Evolutionary conservation across 1,140 invertebrate genomes (phyloP), one percentile per base, ranked within the genome.

Genomic region (Drosophila oshimai): DNA sequence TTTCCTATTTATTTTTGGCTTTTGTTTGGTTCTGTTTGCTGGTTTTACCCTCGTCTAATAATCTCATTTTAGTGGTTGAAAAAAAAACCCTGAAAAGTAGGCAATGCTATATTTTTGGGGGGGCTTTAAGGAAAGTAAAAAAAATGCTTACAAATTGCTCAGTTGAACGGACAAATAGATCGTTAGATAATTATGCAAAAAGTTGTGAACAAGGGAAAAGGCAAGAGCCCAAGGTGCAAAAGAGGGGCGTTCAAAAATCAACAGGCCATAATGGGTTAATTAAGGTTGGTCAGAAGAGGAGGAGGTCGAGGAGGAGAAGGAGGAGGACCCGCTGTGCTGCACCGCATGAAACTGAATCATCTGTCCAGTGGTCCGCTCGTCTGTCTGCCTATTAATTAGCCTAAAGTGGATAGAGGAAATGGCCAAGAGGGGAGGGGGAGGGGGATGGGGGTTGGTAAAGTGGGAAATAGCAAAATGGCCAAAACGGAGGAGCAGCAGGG

Each of bases 211-310:
- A 6, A 12, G 9, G 3, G 12, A 42, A 26, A 2, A 1, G 22
- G 2, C 12, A 42, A 20, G n/a, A n/a, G n/a, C n/a, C n/a, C n/a
- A n/a, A 45, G 33, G 42, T 46, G 53, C n/a, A 53, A 53, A 37
- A 41, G 37, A 17, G 28, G 13, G 15, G 15, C 7, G 10, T 33
- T 17, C 29, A 41, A 67, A 75, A 80, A 74, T 80, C 77, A 80
- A 80, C 77, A 58, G 54, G 60, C 71, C 71, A 75, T 80, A 72
- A 71, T 80, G 77, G 77, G 60, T 75, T 80, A 80, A 80, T 80
- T 80, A 81, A 80, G 54, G 57, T 50, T 67, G 64, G 44, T 41
- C 39, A 22, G 2, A 22, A 22, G 22, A 22, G 22, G 22, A 22
- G 22, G 22, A 5, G 22, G 5, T 22, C 2, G 22, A 22, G 5